Conservation (phyloP, 2,797 vertebrate genomes). For the Stomatorhinus walkeri region DNA sequence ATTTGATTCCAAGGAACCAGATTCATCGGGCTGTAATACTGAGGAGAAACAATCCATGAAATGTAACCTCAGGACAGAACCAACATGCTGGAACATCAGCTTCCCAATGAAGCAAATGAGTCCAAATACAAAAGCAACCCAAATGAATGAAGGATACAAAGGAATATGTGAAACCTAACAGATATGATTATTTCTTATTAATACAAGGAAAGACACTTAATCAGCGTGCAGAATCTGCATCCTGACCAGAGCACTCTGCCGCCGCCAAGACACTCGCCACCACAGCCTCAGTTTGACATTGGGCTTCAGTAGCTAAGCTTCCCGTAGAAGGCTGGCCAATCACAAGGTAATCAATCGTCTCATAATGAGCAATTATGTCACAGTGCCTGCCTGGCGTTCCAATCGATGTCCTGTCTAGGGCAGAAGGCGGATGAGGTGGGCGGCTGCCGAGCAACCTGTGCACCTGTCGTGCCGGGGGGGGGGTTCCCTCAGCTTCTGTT, state of each 20-base stretch:
- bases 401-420: neutral
- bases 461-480: neutral
- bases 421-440: neutral
- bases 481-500: neutral
- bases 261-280: neutral
- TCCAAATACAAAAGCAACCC: neutral
- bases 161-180: neutral
- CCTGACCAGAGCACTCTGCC: neutral
- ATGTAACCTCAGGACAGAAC: neutral
- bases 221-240: neutral
- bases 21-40: neutral
- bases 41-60: neutral
- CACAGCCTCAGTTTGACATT: conserved; percentile 23
- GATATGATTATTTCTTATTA: neutral
- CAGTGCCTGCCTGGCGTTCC: conserved; percentile 22
- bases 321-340: conserved; percentile 38
- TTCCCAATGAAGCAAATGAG: neutral
- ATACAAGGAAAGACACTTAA: neutral
- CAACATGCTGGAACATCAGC: neutral
- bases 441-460: neutral
- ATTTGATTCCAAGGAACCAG: neutral
- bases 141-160: neutral
- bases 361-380: conserved; percentile 58
- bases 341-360: conserved; percentile 55
- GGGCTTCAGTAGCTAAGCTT: conserved; percentile 13